These are phyloP conservation scores for Nothoprocta pentlandii DNA, from an alignment of 2,113 vertebrate genomes.

Conservation along the genomic window DNA sequence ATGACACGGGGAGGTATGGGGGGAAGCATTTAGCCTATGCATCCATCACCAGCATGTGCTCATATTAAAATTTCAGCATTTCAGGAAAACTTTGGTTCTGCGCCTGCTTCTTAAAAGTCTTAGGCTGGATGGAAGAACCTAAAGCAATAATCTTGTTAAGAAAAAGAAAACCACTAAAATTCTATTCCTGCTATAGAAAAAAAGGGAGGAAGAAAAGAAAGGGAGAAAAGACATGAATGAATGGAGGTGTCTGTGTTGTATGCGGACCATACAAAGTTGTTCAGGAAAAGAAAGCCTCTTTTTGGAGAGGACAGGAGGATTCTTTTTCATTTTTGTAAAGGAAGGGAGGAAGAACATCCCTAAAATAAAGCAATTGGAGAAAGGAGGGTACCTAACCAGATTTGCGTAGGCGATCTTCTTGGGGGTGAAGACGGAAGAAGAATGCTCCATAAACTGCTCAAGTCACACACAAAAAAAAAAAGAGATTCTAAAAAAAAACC, in stretches of 20 bases:
- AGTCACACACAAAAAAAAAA: background rate
- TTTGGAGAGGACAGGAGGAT: background rate
- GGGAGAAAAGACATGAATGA: background rate
- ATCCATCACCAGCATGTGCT: background rate
- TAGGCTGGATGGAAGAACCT: background rate
- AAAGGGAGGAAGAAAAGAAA: background rate
- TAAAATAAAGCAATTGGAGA: background rate
- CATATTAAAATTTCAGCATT: background rate
- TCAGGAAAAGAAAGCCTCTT: background rate
- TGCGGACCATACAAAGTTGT: background rate
- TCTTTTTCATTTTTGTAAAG: background rate
- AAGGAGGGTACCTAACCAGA: background rate
- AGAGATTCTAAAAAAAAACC: background rate
- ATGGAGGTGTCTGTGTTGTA: background rate
- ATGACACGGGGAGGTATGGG: accelerated
- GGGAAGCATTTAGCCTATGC: background rate
- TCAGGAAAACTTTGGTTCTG: background rate
- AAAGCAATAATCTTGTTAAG: background rate
- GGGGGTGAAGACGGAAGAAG: background rate
- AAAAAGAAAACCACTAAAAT: background rate
- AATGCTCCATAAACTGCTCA: background rate
- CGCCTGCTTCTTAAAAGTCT: background rate
- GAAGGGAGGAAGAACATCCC: background rate
- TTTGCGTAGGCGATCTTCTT: background rate
- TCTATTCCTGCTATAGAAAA: background rate